Evolutionary conservation across 2,113 vertebrate genomes (phyloP).

Genomic region (Butorides virescens): DNA sequence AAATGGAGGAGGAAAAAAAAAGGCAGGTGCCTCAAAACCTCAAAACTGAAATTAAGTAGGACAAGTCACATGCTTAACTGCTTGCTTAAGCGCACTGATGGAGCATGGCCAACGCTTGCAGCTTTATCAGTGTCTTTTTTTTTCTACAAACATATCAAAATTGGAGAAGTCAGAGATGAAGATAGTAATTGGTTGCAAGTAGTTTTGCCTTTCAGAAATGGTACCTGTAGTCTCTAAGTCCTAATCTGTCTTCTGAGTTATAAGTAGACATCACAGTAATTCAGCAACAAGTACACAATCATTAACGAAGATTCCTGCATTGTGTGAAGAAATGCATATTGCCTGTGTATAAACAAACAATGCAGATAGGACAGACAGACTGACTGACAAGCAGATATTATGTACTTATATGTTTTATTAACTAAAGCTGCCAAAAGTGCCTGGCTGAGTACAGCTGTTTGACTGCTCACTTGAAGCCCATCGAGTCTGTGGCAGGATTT

Average conservation of each 20-base stretch:
- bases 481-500: background rate
- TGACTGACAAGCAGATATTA: background rate
- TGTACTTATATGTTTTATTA: background rate
- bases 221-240: fast-evolving
- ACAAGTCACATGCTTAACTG: background rate
- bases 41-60: background rate
- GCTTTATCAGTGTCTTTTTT: background rate
- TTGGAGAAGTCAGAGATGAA: background rate
- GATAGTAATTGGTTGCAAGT: background rate
- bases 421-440: background rate
- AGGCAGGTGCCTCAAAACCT: background rate
- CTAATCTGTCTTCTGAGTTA: background rate
- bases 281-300: background rate
- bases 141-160: background rate
- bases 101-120: background rate
- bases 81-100: background rate
- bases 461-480: background rate
- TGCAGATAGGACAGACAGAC: background rate
- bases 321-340: background rate
- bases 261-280: background rate
- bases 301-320: background rate
- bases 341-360: background rate
- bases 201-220: background rate
- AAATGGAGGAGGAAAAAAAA: background rate
- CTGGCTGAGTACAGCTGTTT: background rate